Evolutionary conservation across 2,113 vertebrate species (phyloP).

Genomic region (Microcebus tavaratra): DNA sequence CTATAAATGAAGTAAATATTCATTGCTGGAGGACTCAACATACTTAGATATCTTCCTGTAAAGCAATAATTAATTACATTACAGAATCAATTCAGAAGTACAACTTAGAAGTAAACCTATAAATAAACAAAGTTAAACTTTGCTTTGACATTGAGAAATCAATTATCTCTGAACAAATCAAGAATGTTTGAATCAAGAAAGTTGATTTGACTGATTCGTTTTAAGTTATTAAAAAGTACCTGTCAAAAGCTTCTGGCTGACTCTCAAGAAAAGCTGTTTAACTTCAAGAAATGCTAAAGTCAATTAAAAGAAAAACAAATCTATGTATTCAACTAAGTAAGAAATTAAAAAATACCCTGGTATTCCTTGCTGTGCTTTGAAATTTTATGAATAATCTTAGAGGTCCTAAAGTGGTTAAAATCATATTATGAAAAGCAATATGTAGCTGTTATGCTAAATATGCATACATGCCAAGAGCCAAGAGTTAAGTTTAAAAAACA

Average conservation of each 20-base stretch:
- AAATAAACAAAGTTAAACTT: not conserved
- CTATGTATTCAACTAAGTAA: not conserved
- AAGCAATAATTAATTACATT: not conserved
- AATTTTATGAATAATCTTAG: not conserved
- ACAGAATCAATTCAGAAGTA: not conserved
- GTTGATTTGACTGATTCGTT: not conserved
- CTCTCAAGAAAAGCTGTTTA: not conserved
- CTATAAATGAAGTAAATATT: not conserved
- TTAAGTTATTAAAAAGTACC: constrained; percentile 26
- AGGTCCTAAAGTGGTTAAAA: not conserved
- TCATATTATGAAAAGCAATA: not conserved
- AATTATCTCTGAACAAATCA: not conserved
- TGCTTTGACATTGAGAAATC: constrained; percentile 22
- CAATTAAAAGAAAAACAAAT: constrained; percentile 34
- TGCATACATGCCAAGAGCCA: not conserved
- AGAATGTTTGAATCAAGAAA: not conserved
- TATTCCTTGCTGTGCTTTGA: constrained; percentile 11
- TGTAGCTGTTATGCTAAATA: not conserved
- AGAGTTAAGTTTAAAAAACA: not conserved
- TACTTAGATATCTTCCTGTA: not conserved
- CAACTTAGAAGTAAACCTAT: not conserved
- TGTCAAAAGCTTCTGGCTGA: not conserved
- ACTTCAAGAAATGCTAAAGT: not conserved
- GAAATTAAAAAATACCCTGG: not conserved
- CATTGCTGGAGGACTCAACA: not conserved